Percentiles rank a stretch among this genome's conserved stretches.
Evolutionary conservation across 2,888 invertebrate species (phyloP).

Genomic region (Brachyopa scutellaris): DNA sequence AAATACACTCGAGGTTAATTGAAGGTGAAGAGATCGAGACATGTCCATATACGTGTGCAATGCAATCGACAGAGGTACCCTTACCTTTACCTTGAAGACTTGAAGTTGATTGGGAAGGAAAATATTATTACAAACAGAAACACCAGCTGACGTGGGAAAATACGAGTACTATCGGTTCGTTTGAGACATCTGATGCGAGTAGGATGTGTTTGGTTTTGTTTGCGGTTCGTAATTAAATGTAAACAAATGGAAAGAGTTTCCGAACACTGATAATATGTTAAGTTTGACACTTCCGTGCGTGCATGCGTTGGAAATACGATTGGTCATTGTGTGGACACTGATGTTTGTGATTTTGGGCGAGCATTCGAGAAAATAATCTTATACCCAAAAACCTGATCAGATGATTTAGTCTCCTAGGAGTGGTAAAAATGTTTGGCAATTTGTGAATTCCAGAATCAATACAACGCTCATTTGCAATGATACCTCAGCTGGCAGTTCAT

Average conservation of each 20-base stretch:
- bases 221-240: conserved; percentile 52
- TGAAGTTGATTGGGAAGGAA: conserved; percentile 16
- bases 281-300: conserved; percentile 59
- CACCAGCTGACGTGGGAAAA: not conserved
- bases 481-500: no score
- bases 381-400: no score
- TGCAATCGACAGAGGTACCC: conserved; percentile 23
- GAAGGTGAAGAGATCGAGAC: conserved; percentile 55
- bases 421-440: no score
- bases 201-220: conserved; percentile 8
- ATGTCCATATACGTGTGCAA: conserved; percentile 19
- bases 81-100: no score
- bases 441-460: no score
- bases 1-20: conserved; percentile 57
- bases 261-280: conserved; percentile 36
- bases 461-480: no score
- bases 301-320: not conserved
- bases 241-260: conserved; percentile 37
- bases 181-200: not conserved
- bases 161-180: conserved; percentile 4
- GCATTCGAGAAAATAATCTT: no score
- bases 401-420: no score
- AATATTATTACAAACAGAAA: not conserved
- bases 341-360: no score
- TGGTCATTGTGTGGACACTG: not conserved